Base-by-base conservation (phyloP, 2,888 invertebrate genomes). In the Crioceris asparagi region DNA sequence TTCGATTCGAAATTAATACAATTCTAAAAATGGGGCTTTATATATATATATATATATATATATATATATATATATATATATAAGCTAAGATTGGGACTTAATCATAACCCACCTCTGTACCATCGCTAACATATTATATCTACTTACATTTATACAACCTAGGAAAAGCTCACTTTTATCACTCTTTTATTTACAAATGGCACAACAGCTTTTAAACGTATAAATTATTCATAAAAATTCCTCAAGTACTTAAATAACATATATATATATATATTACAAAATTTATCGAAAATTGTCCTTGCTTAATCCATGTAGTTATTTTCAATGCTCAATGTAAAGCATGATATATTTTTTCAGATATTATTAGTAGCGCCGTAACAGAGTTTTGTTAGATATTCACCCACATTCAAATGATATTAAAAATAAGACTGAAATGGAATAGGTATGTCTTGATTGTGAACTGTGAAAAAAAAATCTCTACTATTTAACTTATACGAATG, bases 111-210 rank as follows among this genome's bases (percentile, higher is more conserved):
- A 54, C 49, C 52, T 56, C 50, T 54, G 47, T 11, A 27, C 7
- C 27, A 11, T 35, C 25, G 15, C 27, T 14, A 27, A 27, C n/a
- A n/a, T n/a, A n/a, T n/a, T n/a, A 27, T 27, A 12, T 27, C 12
- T 15, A 27, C 17, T 26, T 14, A 50, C 45, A 48, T 51, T 45
- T 52, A 40, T 36, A 17, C 35, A 29, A 45, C 50, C 56, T 52
- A 54, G 55, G 55, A 48, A 44, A 57, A 58, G 56, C 57, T 55
- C 52, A 49, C n/a, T 52, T 11, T 46, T 38, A 49, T 50, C 49
- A 49, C 46, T 51, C 47, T 49, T 49, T 46, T 48, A 44, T 53
- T 31, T 45, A 47, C 48, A 54, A 48, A 50, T 50, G 49, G 50
- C 51, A 54, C 52, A 47, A 48, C 45, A 47, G 46, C 12, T 6